Conservation (phyloP, 2,113 vertebrate genomes). For the Alligator mississippiensis region DNA sequence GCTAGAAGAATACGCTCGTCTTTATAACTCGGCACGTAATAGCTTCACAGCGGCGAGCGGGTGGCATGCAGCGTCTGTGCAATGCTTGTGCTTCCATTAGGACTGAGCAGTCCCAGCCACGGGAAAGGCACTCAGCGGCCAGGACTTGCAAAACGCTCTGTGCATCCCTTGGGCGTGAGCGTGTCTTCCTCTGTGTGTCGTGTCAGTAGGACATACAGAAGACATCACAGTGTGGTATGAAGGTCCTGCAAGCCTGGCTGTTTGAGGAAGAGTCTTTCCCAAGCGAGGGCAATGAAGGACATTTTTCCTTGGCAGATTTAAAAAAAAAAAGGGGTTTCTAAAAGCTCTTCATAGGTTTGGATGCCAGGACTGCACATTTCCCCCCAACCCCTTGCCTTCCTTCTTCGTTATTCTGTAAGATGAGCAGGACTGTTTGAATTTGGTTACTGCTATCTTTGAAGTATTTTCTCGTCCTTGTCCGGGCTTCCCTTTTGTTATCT, state of each 20-base stretch:
- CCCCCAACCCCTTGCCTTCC: neutral
- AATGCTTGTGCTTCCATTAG: neutral
- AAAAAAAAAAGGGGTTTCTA: conserved; percentile 36
- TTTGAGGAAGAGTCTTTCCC: neutral
- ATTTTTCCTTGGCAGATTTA: conserved; percentile 54
- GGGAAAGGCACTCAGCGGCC: neutral
- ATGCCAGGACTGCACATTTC: conserved; percentile 39
- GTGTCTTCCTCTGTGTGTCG: neutral
- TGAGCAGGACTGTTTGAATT: conserved; percentile 6
- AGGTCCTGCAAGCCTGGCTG: neutral
- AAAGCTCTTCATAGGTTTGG: conserved; percentile 10
- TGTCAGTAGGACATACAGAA: neutral
- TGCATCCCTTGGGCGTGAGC: accelerated
- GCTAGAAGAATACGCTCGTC: conserved; percentile 42
- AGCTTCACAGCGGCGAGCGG: conserved; percentile 15
- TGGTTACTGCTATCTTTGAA: neutral
- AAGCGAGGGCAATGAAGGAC: conserved; percentile 59
- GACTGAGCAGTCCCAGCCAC: neutral
- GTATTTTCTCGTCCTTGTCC: neutral
- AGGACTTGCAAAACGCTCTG: neutral
- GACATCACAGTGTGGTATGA: neutral
- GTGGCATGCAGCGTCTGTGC: neutral
- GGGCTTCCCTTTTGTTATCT: neutral
- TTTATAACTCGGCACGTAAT: conserved; percentile 33
- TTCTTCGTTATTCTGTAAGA: neutral